A percentile compares a stretch with the other conserved stretches of the same genome.
These are phyloP conservation scores for Physeter macrocephalus DNA, from an alignment of 2,113 vertebrate species.

Conservation along the genomic window DNA sequence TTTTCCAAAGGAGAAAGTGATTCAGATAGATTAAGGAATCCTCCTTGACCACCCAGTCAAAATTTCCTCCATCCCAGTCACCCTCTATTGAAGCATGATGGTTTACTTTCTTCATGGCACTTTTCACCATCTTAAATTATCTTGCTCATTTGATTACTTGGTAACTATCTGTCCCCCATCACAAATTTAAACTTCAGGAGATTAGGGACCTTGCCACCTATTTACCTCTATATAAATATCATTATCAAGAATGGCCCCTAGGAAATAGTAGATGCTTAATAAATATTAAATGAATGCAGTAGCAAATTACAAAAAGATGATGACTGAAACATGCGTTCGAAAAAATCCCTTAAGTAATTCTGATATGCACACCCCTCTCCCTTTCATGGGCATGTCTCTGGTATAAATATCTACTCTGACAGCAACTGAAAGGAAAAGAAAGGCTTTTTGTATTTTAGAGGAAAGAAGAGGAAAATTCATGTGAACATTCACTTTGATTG, in stretches of 20 bases:
- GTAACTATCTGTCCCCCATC: not conserved
- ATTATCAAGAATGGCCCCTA: not conserved
- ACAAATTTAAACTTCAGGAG: not conserved
- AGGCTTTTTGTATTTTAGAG: not conserved
- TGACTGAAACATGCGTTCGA: not conserved
- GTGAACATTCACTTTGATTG: constrained; percentile 43
- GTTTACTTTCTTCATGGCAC: not conserved
- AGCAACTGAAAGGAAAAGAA: not conserved
- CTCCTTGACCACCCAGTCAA: not conserved
- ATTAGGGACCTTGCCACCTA: not conserved
- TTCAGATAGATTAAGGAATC: not conserved
- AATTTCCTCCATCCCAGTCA: not conserved
- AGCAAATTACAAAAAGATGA: not conserved
- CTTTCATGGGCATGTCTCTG: not conserved
- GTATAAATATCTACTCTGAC: not conserved
- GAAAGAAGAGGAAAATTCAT: not conserved
- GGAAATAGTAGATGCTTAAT: not conserved
- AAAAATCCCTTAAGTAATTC: not conserved
- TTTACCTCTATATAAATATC: not conserved
- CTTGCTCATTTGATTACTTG: not conserved
- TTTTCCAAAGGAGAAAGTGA: not conserved
- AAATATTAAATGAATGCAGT: not conserved
- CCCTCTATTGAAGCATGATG: not conserved
- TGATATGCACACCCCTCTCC: not conserved
- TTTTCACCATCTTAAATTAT: not conserved